Percentiles rank a stretch among this genome's conserved stretches.
Evolutionary conservation across 2,113 vertebrate genomes (phyloP).

Genomic region (Clinocottus analis): DNA sequence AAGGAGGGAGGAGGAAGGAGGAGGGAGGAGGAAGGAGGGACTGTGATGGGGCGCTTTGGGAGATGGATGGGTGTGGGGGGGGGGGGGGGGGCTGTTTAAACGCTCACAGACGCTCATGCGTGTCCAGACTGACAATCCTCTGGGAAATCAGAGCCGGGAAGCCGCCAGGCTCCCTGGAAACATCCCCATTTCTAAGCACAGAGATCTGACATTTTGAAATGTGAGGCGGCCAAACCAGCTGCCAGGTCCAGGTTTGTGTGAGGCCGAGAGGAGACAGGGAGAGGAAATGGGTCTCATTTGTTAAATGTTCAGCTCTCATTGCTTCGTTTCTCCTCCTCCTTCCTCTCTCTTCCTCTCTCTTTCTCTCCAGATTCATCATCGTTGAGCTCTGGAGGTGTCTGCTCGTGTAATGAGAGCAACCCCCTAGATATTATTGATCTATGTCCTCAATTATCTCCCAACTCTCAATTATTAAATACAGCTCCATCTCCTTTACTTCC

Average conservation of each 20-base stretch:
- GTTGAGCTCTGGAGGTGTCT: constrained; percentile 67
- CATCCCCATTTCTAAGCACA: constrained; percentile 61
- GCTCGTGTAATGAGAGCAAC: constrained; percentile 74
- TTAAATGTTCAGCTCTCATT: constrained; percentile 70
- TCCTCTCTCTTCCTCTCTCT: constrained; percentile 25
- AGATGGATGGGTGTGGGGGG: constrained; percentile 35
- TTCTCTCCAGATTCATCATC: constrained; percentile 73
- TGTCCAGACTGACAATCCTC: constrained; percentile 77
- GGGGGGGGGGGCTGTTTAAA: constrained; percentile 74
- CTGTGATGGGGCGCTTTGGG: constrained; percentile 55
- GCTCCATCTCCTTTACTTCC: constrained; percentile 59
- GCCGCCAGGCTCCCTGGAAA: constrained; percentile 72
- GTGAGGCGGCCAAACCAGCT: constrained; percentile 70
- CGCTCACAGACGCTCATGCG: constrained; percentile 74
- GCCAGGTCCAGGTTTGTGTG: constrained; percentile 68
- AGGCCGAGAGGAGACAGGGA: constrained; percentile 61
- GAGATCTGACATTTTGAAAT: constrained; percentile 80
- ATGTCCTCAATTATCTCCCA: constrained; percentile 77
- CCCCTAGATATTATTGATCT: constrained; percentile 79
- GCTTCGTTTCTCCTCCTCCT: constrained; percentile 46
- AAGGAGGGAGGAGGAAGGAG: constrained; percentile 27
- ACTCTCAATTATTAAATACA: constrained; percentile 76
- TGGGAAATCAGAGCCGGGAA: constrained; percentile 81
- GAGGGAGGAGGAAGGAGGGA: constrained; percentile 42
- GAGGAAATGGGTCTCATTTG: constrained; percentile 74